phyloP scores from a whole-genome alignment of 2,797 vertebrate species.

The Cossypha polioptera region DNA sequence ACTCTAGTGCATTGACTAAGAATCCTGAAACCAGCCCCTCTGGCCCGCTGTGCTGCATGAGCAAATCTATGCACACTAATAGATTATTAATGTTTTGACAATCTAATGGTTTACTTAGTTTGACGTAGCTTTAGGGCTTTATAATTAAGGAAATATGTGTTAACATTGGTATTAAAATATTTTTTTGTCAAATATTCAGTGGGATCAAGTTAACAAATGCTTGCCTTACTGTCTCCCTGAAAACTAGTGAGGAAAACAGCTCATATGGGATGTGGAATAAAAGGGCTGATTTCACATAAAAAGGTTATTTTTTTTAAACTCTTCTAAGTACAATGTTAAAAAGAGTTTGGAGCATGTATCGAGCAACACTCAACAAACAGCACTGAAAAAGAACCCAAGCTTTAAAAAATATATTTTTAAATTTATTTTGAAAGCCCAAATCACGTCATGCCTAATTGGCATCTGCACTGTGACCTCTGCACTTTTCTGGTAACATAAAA shows the following conservation, averaged over 20 bases:
- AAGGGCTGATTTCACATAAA: neutral
- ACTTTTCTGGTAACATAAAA: neutral
- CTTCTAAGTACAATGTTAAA: neutral
- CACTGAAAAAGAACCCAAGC: fast-evolving
- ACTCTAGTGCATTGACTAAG: fast-evolving
- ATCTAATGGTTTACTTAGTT: neutral
- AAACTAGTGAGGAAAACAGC: neutral
- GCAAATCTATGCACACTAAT: neutral
- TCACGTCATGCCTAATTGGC: neutral
- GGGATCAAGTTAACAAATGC: neutral
- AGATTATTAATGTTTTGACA: neutral
- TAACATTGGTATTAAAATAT: neutral
- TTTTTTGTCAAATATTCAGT: neutral
- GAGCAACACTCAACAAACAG: neutral
- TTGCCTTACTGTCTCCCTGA: neutral
- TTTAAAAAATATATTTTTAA: neutral
- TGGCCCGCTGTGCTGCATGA: neutral
- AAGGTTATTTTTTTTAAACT: fast-evolving
- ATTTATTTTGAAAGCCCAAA: neutral
- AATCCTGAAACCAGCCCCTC: neutral
- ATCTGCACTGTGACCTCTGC: neutral
- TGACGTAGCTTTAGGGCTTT: neutral
- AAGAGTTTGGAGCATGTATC: neutral
- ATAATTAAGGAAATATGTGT: neutral
- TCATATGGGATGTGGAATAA: neutral